Base-by-base conservation (phyloP, 1,140 invertebrate species). In the Cydia strobilella region DNA sequence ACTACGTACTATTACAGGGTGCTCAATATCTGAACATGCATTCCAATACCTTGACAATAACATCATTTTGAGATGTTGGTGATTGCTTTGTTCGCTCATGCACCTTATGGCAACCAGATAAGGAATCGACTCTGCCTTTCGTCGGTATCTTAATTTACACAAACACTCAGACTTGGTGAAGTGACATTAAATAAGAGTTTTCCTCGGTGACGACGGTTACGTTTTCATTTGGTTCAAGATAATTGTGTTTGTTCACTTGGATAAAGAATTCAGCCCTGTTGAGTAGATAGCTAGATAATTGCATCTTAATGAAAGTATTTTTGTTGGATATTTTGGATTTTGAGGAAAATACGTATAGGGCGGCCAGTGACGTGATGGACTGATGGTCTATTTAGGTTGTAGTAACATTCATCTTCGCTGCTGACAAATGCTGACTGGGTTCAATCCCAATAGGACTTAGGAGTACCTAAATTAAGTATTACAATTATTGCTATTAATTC, bases 111-210 rank as follows among this genome's bases (percentile, higher is more conserved):
- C 20, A 6, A 59, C 3, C n/a, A 7, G 18, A 59, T 54, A 54
- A 59, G 4, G 39, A 82, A 81, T 84, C 79, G 69, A 88, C 83
- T 84, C 77, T 77, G 83, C 83, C 80, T 79, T 77, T 73, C 65
- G 62, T 71, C 65, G 76, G 76, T 81, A 76, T 80, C 84, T 88
- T 87, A 87, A 87, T 89, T 89, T 85, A 84, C 84, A 82, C 85
- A 89, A 89, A 86, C 87, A 88, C 85, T 88, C 75, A 59, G 54
- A 66, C 59, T 79, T 83, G 88, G 85, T 87, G 86, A 84, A 86
- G 79, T 80, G 79, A 81, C 79, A 85, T 82, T 86, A 83, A 86
- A 85, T 79, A 85, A 89, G 84, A 81, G 85, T 35, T 76, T 72
- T 75, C 80, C 80, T 72, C 54, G 74, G 76, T 80, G 76, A 80